Evolutionary conservation across 2,113 vertebrate species (phyloP).

Genomic region (Pomatostomus ruficeps): DNA sequence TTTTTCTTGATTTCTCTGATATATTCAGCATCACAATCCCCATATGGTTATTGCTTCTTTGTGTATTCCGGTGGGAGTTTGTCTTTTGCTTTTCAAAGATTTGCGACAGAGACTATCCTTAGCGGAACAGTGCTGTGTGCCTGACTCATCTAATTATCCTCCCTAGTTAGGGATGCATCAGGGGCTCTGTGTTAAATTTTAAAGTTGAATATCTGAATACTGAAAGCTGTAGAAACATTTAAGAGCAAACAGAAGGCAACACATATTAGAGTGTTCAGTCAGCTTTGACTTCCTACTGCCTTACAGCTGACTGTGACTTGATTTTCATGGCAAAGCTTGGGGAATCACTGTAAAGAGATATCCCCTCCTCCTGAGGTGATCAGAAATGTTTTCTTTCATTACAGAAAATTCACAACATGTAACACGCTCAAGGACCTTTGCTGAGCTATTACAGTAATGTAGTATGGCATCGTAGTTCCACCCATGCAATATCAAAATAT

Average conservation of each 20-base stretch:
- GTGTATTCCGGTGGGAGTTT: conserved; percentile 26
- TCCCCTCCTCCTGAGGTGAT: not conserved
- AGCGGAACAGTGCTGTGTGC: not conserved
- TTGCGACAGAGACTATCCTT: conserved; percentile 9
- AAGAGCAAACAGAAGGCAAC: conserved; percentile 7
- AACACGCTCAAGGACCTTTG: not conserved
- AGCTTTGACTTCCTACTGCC: not conserved
- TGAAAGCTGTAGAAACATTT: not conserved
- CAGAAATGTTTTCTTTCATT: not conserved
- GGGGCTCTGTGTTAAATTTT: conserved; percentile 33
- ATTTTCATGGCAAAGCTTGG: not conserved
- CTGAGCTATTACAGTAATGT: not conserved
- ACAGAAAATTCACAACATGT: not conserved
- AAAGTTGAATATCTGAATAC: conserved; percentile 31
- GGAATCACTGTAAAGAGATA: not conserved
- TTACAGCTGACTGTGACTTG: not conserved
- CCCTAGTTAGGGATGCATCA: conserved; percentile 35
- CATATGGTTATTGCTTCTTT: conserved; percentile 51
- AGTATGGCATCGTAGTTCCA: not conserved
- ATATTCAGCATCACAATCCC: conserved; percentile 44
- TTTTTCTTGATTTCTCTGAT: conserved; percentile 45
- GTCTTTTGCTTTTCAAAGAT: conserved; percentile 46
- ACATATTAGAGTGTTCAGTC: not conserved
- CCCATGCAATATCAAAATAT: not conserved
- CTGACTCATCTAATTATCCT: conserved; percentile 46